These are phyloP conservation scores for Apomyelois bistriatella DNA, from an alignment of 2,888 invertebrate genomes.

Conservation along the genomic window DNA sequence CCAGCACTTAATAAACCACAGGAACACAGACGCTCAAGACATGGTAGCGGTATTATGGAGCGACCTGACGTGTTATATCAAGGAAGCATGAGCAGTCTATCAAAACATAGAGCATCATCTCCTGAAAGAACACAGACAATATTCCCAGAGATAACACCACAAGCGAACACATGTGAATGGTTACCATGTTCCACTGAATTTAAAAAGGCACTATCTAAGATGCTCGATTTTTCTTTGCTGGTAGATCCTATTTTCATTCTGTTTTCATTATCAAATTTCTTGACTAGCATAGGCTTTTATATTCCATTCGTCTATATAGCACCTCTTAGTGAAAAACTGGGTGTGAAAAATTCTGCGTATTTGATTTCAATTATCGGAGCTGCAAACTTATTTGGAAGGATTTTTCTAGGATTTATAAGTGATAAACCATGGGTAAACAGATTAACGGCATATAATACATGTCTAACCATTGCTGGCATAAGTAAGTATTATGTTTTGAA, in stretches of 20 bases:
- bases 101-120: slow-evolving; percentile 74
- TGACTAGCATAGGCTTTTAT: slow-evolving; percentile 96
- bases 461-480: slow-evolving; percentile 92
- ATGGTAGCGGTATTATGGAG: slow-evolving; percentile 88
- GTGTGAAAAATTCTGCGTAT: slow-evolving; percentile 82
- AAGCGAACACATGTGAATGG: slow-evolving; percentile 74
- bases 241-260: slow-evolving; percentile 92
- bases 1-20: slow-evolving; percentile 81
- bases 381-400: slow-evolving; percentile 93
- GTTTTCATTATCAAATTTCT: slow-evolving; percentile 95
- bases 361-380: slow-evolving; percentile 91
- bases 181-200: slow-evolving; percentile 85
- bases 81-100: slow-evolving; percentile 83
- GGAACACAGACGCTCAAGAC: slow-evolving; percentile 60
- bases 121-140: slow-evolving; percentile 60
- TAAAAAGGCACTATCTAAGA: slow-evolving; percentile 85
- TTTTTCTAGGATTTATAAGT: slow-evolving; percentile 91
- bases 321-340: slow-evolving; percentile 84
- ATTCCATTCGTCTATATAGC: slow-evolving; percentile 94
- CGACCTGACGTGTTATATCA: slow-evolving; percentile 94
- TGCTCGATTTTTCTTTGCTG: slow-evolving; percentile 92
- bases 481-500: slow-evolving; percentile 77
- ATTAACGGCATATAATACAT: slow-evolving; percentile 92
- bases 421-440: slow-evolving; percentile 96
- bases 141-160: slow-evolving; percentile 32